Percentiles rank a stretch among this genome's conserved stretches.
phyloP scores from a whole-genome alignment of 2,113 vertebrate species.

The Sarotherodon lohbergeri region DNA sequence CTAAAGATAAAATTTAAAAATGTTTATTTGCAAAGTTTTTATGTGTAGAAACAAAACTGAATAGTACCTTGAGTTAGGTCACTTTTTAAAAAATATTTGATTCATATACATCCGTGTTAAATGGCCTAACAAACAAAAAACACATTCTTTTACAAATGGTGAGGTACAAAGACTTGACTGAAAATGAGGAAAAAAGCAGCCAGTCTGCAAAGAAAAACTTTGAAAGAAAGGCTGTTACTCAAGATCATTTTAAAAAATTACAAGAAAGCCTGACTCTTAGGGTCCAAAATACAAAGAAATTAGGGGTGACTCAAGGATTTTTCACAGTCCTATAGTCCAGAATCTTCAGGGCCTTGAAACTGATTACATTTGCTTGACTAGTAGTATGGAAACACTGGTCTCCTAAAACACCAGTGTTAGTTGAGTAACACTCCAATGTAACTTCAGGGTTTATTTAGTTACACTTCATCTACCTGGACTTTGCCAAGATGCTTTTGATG shows the following conservation, averaged over 20 bases:
- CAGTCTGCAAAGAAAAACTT: background rate
- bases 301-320: background rate
- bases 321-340: background rate
- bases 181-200: background rate
- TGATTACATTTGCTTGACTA: background rate
- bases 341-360: background rate
- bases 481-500: conserved; percentile 91
- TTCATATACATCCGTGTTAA: background rate
- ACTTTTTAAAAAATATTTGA: background rate
- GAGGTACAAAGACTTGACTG: background rate
- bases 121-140: background rate
- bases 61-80: background rate
- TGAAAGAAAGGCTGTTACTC: background rate
- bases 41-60: background rate
- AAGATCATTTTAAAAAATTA: background rate
- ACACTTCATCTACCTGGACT: conserved; percentile 81
- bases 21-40: background rate
- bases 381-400: background rate
- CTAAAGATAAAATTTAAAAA: background rate
- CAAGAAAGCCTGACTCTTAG: background rate
- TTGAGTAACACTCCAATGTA: background rate
- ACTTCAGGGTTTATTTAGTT: background rate
- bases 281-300: background rate
- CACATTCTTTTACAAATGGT: background rate
- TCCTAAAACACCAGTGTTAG: background rate